Conservation (phyloP, 2,888 invertebrate genomes). For the Minunthozetes semirufus region DNA sequence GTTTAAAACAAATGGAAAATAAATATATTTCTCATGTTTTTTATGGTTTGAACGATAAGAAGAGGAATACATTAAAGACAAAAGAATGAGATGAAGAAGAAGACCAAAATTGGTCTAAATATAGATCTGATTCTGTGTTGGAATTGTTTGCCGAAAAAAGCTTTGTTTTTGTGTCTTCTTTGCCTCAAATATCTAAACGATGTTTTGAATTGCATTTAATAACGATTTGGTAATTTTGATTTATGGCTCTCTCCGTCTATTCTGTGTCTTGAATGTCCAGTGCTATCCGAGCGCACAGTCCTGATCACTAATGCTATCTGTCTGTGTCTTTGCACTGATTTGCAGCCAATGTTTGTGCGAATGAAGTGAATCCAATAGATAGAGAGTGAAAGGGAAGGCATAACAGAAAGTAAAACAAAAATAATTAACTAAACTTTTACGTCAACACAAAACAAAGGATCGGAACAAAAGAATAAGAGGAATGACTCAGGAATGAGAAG, state of each 20-base stretch:
- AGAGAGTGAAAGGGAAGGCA: not conserved
- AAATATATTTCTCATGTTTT: too few relatives aligned
- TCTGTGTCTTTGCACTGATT: not conserved
- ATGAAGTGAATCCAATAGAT: constrained; percentile 3
- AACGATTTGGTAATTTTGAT: constrained; percentile 6
- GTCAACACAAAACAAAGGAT: not conserved
- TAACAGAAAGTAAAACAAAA: not conserved
- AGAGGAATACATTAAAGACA: too few relatives aligned
- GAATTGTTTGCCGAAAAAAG: not conserved
- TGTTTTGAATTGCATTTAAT: constrained; percentile 15
- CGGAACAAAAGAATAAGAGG: not conserved
- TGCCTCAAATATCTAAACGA: constrained; percentile 4
- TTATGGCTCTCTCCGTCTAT: not conserved
- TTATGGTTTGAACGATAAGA: too few relatives aligned
- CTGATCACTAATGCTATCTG: not conserved
- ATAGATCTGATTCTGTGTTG: not conserved
- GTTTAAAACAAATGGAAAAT: too few relatives aligned
- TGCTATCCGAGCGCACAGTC: not conserved
- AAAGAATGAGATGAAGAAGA: not conserved
- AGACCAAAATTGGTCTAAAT: not conserved
- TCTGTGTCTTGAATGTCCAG: not conserved
- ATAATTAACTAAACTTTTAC: constrained; percentile 18
- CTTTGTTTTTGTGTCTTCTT: not conserved
- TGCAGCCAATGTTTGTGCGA: not conserved
- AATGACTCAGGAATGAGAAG: not conserved